These are phyloP conservation scores for Drosophila fuyamai DNA, from an alignment of 1,140 invertebrate genomes.

Conservation along the genomic window DNA sequence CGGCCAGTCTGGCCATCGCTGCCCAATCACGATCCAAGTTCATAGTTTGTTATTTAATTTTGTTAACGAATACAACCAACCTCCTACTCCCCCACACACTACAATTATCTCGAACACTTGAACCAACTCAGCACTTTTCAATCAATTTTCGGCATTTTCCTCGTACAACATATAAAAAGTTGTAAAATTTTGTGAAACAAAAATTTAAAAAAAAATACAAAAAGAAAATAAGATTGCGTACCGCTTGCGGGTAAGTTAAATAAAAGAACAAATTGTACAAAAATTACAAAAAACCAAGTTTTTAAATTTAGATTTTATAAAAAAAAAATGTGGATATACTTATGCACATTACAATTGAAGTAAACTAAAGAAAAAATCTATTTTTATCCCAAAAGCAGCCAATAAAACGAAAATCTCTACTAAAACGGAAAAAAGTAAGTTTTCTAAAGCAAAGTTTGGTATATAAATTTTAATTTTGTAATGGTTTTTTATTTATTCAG, in stretches of 20 bases:
- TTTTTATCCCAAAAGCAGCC: no score
- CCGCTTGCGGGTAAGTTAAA: conserved; percentile 52
- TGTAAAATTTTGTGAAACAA: conserved; percentile 51
- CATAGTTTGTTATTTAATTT: conserved; percentile 78
- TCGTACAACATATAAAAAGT: conserved; percentile 56
- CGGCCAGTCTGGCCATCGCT: conserved; percentile 3
- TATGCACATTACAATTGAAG: background rate
- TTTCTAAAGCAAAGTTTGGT: no score
- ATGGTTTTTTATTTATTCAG: no score
- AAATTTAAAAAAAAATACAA: conserved; percentile 12
- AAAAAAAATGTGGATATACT: no score
- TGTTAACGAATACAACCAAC: conserved; percentile 51
- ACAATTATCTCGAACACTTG: conserved; percentile 23
- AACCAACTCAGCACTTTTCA: conserved; percentile 27
- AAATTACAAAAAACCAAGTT: background rate
- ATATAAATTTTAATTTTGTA: no score
- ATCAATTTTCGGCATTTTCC: conserved; percentile 46
- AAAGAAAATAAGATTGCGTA: conserved; percentile 34
- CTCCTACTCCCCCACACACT: conserved; percentile 6
- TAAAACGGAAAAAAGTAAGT: no score
- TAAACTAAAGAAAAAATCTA: no score
- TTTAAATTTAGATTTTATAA: background rate
- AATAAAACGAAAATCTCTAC: no score
- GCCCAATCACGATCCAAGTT: conserved; percentile 47
- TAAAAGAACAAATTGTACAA: conserved; percentile 60